A percentile compares a stretch with the other conserved stretches of the same genome.
These are phyloP conservation scores for Cranoglanis bouderius DNA, from an alignment of 2,113 vertebrate species.

Conservation along the genomic window DNA sequence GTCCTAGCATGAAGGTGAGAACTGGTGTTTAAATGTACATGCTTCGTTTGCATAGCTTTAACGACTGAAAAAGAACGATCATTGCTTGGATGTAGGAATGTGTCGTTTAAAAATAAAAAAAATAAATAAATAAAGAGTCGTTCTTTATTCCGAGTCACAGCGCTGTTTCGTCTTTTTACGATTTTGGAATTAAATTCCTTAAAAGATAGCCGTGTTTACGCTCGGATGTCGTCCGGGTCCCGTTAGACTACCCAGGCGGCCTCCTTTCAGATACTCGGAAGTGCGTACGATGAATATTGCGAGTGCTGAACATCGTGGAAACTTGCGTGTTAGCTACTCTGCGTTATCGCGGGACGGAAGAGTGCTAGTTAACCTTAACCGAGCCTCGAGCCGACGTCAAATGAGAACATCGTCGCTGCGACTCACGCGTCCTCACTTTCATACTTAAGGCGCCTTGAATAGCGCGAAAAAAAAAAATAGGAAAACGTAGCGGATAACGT, in stretches of 20 bases:
- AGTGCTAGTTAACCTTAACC: slow-evolving; percentile 44
- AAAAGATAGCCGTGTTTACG: not conserved
- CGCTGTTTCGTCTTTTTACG: no score
- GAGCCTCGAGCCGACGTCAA: slow-evolving; percentile 68
- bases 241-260: not conserved
- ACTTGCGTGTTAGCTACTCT: slow-evolving; percentile 55
- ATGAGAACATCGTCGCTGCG: slow-evolving; percentile 72
- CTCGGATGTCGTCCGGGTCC: not conserved
- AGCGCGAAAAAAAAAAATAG: slow-evolving; percentile 30
- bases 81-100: slow-evolving; percentile 51
- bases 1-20: slow-evolving; percentile 47
- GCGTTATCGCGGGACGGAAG: slow-evolving; percentile 53
- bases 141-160: no score
- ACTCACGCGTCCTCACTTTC: slow-evolving; percentile 75
- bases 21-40: slow-evolving; percentile 51
- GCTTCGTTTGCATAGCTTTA: slow-evolving; percentile 77
- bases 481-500: not conserved
- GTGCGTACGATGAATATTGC: no score
- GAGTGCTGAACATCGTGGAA: not conserved
- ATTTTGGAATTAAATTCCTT: not conserved
- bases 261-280: not conserved
- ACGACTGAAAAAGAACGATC: slow-evolving; percentile 61
- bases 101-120: no score
- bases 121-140: no score
- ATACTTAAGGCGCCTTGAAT: slow-evolving; percentile 62